Conservation (phyloP, 2,888 invertebrate genomes). For the Pharmacophagus antenor region DNA sequence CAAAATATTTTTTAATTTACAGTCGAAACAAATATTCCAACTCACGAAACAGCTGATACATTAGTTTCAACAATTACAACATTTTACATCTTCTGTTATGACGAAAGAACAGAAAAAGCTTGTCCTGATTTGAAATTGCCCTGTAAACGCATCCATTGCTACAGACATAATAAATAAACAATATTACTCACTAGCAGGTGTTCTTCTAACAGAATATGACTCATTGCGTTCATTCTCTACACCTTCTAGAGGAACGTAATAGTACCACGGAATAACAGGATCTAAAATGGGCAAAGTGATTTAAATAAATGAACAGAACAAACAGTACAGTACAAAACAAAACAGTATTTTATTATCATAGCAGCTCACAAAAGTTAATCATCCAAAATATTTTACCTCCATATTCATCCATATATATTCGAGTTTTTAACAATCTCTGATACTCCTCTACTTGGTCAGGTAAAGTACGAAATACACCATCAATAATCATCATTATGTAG, state of each 20-base stretch:
- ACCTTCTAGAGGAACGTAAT: slow-evolving; percentile 87
- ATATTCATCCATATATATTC: slow-evolving; percentile 89
- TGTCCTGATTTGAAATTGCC: too few species aligned
- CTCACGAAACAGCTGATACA: too few species aligned
- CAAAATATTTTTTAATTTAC: too few species aligned
- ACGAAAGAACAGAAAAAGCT: too few species aligned
- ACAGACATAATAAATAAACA: slow-evolving; percentile 26
- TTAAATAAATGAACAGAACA: too few species aligned
- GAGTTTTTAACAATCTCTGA: slow-evolving; percentile 89
- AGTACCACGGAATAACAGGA: slow-evolving; percentile 97
- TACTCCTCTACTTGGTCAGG: slow-evolving; percentile 96
- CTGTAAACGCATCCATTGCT: too few species aligned
- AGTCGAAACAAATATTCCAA: too few species aligned
- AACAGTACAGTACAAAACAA: neutral
- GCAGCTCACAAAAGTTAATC: neutral
- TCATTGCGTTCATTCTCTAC: slow-evolving; percentile 86
- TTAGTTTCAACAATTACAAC: too few species aligned
- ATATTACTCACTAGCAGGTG: slow-evolving; percentile 82
- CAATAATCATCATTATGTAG: slow-evolving; percentile 96
- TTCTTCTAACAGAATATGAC: slow-evolving; percentile 84
- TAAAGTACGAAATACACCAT: slow-evolving; percentile 93
- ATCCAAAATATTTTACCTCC: slow-evolving; percentile 81
- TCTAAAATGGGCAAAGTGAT: slow-evolving; percentile 82
- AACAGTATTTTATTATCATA: neutral
- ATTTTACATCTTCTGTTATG: too few species aligned